These are phyloP conservation scores for Pseudeuparius sepicola DNA, from an alignment of 2,888 invertebrate species.

Conservation along the genomic window DNA sequence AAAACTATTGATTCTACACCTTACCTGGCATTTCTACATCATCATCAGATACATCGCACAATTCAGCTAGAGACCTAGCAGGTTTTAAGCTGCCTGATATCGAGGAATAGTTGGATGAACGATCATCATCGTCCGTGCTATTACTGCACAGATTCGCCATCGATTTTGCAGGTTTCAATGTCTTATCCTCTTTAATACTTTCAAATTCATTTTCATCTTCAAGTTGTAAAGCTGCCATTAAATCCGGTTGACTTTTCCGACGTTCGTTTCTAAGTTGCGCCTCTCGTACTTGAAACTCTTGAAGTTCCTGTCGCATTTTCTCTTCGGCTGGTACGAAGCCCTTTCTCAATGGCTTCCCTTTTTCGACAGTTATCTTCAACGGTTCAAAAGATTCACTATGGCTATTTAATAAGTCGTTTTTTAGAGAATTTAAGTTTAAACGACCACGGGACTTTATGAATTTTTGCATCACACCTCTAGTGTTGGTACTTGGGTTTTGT, in stretches of 20 bases:
- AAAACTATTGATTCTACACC: too few relatives aligned
- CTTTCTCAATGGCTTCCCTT: slow-evolving; percentile 57
- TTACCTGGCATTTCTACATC: slow-evolving; percentile 43
- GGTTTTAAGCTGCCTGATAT: slow-evolving; percentile 44
- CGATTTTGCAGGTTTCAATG: slow-evolving; percentile 25
- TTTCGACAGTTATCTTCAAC: slow-evolving; percentile 35
- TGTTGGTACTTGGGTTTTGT: slow-evolving; percentile 37
- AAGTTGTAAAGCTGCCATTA: slow-evolving; percentile 50
- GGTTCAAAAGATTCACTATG: slow-evolving; percentile 28
- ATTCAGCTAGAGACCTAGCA: slow-evolving; percentile 56
- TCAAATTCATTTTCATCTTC: slow-evolving; percentile 38
- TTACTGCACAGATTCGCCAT: slow-evolving; percentile 26
- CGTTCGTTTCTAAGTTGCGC: slow-evolving; percentile 50
- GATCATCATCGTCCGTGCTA: slow-evolving; percentile 19
- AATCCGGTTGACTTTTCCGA: slow-evolving; percentile 52
- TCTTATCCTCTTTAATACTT: slow-evolving; percentile 10
- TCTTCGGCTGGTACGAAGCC: slow-evolving; percentile 79
- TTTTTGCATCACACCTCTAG: slow-evolving; percentile 74
- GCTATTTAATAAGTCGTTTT: slow-evolving; percentile 21
- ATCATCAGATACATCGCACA: slow-evolving; percentile 56
- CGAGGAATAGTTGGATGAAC: slow-evolving; percentile 21
- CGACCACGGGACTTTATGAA: slow-evolving; percentile 75
- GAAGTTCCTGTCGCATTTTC: slow-evolving; percentile 64
- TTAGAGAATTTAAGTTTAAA: slow-evolving; percentile 38
- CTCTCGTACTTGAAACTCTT: slow-evolving; percentile 65